Evolutionary conservation across 2,797 vertebrate genomes (phyloP).

Genomic region (Sebastes goodei): DNA sequence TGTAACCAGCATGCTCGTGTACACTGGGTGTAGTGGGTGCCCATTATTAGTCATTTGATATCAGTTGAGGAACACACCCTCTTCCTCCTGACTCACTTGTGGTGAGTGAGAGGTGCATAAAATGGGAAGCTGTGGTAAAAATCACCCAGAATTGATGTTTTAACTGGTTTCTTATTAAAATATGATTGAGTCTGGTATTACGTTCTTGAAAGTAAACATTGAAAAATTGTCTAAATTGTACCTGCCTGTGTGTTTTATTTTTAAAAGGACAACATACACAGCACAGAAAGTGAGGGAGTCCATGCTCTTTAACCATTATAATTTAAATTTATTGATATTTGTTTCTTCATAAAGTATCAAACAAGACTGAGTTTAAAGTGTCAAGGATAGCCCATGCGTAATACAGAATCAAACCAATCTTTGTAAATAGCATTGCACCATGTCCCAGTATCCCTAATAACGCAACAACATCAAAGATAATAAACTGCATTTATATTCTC

Average conservation of each 20-base stretch:
- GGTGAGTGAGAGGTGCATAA: neutral
- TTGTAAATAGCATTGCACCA: slow-evolving; percentile 73
- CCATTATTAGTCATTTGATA: slow-evolving; percentile 4
- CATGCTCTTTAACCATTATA: slow-evolving; percentile 42
- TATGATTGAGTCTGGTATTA: neutral
- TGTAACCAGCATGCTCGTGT: neutral
- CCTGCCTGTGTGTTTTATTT: neutral
- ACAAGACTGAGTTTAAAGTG: slow-evolving; percentile 62
- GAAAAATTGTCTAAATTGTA: neutral
- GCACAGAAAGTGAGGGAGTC: slow-evolving; percentile 8
- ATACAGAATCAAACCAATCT: slow-evolving; percentile 69
- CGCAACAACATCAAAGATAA: slow-evolving; percentile 50
- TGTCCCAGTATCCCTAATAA: slow-evolving; percentile 75
- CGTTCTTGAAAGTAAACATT: neutral
- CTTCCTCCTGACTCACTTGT: neutral
- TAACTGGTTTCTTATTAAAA: neutral
- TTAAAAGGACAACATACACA: neutral
- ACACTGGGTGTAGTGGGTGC: neutral
- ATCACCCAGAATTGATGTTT: neutral
- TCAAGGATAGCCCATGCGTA: slow-evolving; percentile 65
- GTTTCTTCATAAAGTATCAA: slow-evolving; percentile 69
- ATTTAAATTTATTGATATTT: slow-evolving; percentile 75
- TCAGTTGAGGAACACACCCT: neutral
- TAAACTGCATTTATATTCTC: slow-evolving; percentile 42
- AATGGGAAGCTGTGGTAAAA: neutral